Conservation (phyloP, 2,888 invertebrate species). For the Anthrax anthrax region DNA sequence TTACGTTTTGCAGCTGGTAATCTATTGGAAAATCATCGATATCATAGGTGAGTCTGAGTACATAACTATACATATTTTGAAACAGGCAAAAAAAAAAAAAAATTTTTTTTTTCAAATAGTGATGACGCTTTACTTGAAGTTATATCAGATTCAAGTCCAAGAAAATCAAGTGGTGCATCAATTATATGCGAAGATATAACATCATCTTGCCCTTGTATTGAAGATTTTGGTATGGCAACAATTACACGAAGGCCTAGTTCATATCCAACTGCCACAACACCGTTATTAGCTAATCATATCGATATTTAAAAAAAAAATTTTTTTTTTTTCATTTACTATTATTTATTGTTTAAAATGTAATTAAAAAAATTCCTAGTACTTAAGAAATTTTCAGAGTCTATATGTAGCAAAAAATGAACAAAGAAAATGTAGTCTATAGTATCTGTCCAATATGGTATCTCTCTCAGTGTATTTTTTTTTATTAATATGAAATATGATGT, state of each 20-base stretch:
- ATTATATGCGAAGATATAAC: slow-evolving; percentile 25
- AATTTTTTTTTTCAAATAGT: slow-evolving; percentile 16
- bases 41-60: slow-evolving; percentile 27
- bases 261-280: slow-evolving; percentile 29
- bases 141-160: slow-evolving; percentile 24
- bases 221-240: slow-evolving; percentile 17
- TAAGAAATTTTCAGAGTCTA: too few relatives aligned
- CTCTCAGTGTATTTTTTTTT: too few relatives aligned
- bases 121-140: slow-evolving; percentile 33
- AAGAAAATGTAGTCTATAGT: too few relatives aligned
- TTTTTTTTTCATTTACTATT: too few relatives aligned
- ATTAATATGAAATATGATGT: too few relatives aligned
- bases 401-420: too few relatives aligned
- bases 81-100: too few relatives aligned
- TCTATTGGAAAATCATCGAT: slow-evolving; percentile 38
- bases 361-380: too few relatives aligned
- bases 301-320: too few relatives aligned
- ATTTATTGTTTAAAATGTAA: too few relatives aligned
- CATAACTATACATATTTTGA: too few relatives aligned
- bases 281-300: slow-evolving; percentile 28
- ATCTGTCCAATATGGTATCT: too few relatives aligned
- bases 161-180: slow-evolving; percentile 29
- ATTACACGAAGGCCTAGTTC: slow-evolving; percentile 23
- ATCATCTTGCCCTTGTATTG: slow-evolving; percentile 28
- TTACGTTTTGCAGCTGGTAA: slow-evolving; percentile 62